A percentile compares a stretch with the other conserved stretches of the same genome.
Evolutionary conservation across 1,140 invertebrate species (phyloP).

Genomic region (Lepidostoma basale): DNA sequence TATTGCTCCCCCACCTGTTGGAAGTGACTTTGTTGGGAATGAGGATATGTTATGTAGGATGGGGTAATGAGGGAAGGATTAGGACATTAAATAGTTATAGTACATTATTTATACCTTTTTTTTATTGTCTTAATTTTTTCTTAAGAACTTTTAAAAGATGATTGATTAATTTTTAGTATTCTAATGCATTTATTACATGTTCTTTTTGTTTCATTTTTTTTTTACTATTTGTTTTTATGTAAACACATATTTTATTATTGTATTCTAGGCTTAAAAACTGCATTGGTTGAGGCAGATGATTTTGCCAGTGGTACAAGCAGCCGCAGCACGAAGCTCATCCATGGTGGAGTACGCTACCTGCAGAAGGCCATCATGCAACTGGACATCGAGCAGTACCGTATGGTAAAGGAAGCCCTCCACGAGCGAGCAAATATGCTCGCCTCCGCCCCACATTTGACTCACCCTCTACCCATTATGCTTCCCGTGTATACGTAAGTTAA

Average conservation of each 20-base stretch:
- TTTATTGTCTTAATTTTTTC: too few species aligned
- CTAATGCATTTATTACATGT: too few species aligned
- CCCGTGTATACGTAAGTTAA: constrained; percentile 91
- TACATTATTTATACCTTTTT: too few species aligned
- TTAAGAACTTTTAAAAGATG: too few species aligned
- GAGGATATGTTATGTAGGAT: too few species aligned
- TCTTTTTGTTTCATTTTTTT: too few species aligned
- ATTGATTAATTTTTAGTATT: too few species aligned
- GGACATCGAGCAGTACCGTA: constrained; percentile 92
- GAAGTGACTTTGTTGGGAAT: too few species aligned
- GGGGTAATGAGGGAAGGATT: too few species aligned
- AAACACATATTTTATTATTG: neutral
- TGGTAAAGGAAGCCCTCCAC: constrained; percentile 97
- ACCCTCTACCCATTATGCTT: constrained; percentile 97
- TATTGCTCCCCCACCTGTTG: too few species aligned
- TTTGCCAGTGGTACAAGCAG: constrained; percentile 98
- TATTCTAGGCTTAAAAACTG: constrained; percentile 86
- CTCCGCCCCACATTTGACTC: constrained; percentile 95
- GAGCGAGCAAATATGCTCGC: constrained; percentile 94
- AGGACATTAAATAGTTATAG: too few species aligned
- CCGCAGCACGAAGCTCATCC: constrained; percentile 96
- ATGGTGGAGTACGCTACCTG: constrained; percentile 97
- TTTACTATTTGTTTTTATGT: neutral
- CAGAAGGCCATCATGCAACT: constrained; percentile 97
- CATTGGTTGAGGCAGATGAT: constrained; percentile 95